Conservation (phyloP, 2,888 invertebrate genomes). For the Stictocephala bisonia region DNA sequence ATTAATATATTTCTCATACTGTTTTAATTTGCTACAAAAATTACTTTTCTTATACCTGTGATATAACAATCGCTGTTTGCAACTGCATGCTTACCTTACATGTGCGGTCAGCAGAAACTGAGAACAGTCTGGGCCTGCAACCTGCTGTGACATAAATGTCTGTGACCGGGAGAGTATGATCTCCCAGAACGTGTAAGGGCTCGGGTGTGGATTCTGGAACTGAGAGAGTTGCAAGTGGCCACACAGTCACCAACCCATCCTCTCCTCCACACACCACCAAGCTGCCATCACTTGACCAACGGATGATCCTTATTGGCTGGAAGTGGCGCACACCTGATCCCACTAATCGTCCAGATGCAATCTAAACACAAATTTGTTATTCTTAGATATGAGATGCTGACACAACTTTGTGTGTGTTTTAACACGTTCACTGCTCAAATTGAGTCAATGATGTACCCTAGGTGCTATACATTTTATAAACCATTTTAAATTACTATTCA, state of each 20-base stretch:
- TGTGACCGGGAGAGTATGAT: conserved; percentile 83
- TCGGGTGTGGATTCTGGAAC: conserved; percentile 68
- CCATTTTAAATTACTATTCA: too few species aligned
- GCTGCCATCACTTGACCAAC: conserved; percentile 81
- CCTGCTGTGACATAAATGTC: conserved; percentile 82
- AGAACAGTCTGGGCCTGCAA: conserved; percentile 75
- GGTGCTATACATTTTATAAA: too few species aligned
- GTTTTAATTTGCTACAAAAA: too few species aligned
- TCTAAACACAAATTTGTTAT: conserved; percentile 51
- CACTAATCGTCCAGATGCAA: conserved; percentile 76
- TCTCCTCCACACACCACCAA: conserved; percentile 83
- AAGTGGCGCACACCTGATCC: conserved; percentile 82
- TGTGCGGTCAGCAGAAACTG: conserved; percentile 85
- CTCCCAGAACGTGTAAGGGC: conserved; percentile 77
- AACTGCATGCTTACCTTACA: conserved; percentile 70
- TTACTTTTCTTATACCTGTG: too few species aligned
- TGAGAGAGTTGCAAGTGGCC: conserved; percentile 71
- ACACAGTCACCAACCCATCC: conserved; percentile 86
- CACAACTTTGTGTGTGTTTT: too few species aligned
- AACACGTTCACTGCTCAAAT: not conserved
- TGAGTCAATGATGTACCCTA: too few species aligned
- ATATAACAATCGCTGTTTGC: too few species aligned
- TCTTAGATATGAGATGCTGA: too few species aligned
- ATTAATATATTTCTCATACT: too few species aligned
- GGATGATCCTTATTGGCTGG: conserved; percentile 79